phyloP scores from a whole-genome alignment of 1,140 invertebrate genomes.

The Zaprionus vittiger region DNA sequence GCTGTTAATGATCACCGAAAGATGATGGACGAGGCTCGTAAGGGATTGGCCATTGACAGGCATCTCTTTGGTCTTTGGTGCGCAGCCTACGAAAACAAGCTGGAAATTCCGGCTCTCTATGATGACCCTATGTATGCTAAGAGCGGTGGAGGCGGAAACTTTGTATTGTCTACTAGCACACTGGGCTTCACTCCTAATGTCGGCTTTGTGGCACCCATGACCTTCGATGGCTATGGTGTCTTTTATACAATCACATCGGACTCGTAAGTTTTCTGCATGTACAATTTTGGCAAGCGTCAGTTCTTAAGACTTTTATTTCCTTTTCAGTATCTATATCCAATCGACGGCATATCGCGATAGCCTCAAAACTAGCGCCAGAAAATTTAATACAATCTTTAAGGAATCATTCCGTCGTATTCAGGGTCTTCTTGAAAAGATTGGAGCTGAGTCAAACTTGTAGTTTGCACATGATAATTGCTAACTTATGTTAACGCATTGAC shows the following conservation, averaged over 20 bases:
- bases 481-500: conserved; percentile 1
- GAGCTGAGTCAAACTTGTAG: conserved; percentile 58
- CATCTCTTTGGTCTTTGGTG: conserved; percentile 91
- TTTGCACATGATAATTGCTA: not conserved
- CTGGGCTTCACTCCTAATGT: conserved; percentile 86
- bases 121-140: conserved; percentile 86
- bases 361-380: conserved; percentile 76
- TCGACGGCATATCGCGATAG: conserved; percentile 75
- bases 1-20: conserved; percentile 83
- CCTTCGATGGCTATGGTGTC: conserved; percentile 87
- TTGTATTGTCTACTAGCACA: conserved; percentile 87
- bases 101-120: conserved; percentile 86
- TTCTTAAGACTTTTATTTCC: not conserved
- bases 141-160: conserved; percentile 88
- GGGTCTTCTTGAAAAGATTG: conserved; percentile 52
- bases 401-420: conserved; percentile 74
- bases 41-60: conserved; percentile 88
- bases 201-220: conserved; percentile 88
- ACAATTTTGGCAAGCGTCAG: not conserved
- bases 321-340: conserved; percentile 67
- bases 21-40: conserved; percentile 85
- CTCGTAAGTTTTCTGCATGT: conserved; percentile 49
- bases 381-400: conserved; percentile 68
- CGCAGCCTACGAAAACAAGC: conserved; percentile 85
- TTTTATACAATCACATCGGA: conserved; percentile 85